Base-by-base conservation (phyloP, 2,888 invertebrate species). In the Notocelia uddmanniana region DNA sequence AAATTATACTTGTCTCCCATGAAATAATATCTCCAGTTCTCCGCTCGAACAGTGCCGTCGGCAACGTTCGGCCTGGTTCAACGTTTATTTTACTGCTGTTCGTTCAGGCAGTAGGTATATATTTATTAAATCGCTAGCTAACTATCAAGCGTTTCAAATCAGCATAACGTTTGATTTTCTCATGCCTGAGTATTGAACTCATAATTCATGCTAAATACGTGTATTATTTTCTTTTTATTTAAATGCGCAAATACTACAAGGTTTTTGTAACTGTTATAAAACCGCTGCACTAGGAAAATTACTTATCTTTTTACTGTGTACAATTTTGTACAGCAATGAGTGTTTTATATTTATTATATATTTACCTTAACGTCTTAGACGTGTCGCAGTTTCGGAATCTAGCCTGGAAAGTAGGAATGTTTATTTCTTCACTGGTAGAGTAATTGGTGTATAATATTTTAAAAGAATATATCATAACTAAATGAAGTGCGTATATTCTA, bases 141-240 rank as follows among this genome's bases (percentile, higher is more conserved):
- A 34, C 19, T 54, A 52, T 52, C 64, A 54, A 64, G 64, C 52
- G 64, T 52, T 54, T 52, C 54, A 64, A 64, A 50, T 68, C 50
- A 52, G 34, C 34, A 59, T 48, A 34, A 34, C 34, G 59, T 59
- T 31, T 59, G 52, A 37, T 52, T 64, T 64, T 34, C n/a, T 10
- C 37, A 64, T 54, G 52, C 34, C 31, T 59, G n/a, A n/a, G n/a
- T n/a, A n/a, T n/a, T 37, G 15, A 48, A 62, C 31, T 31, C 18
- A 18, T n/a, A 21, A 37, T 52, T 10, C 52, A n/a, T 37, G 21
- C 19, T 23, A 45, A 21, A 15, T 41, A 23, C 13, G 13, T 37
- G 15, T 21, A 6, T 54, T 54, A 58, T 58, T 34, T 34, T 58
- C 6, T 58, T 58, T 34, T 19, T n/a, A 58, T 57, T 57, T 6